Percentiles rank a stretch among this genome's conserved stretches.
Conservation (phyloP, 2,797 vertebrate genomes). For the Trachops cirrhosus region DNA sequence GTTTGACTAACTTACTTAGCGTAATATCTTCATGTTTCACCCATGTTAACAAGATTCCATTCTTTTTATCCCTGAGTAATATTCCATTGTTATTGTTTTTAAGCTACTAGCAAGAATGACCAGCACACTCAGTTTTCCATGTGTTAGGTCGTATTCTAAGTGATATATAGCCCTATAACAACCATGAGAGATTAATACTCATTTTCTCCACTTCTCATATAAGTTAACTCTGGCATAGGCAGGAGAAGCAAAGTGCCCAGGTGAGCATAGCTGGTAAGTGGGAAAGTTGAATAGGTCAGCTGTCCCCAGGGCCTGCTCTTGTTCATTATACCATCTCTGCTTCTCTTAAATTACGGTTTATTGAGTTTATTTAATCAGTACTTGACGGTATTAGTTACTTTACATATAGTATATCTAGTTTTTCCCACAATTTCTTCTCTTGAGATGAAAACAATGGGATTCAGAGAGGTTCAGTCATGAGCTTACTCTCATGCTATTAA, state of each 20-base stretch:
- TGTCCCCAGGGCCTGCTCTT: not conserved
- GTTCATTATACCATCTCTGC: accelerated
- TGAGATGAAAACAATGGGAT: not conserved
- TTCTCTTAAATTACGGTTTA: not conserved
- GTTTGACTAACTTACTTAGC: not conserved
- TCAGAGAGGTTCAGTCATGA: not conserved
- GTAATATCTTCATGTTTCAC: not conserved
- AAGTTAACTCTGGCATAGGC: not conserved
- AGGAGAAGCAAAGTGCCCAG: not conserved
- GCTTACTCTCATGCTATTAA: not conserved
- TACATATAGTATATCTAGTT: not conserved
- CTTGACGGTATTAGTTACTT: not conserved
- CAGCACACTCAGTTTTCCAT: not conserved
- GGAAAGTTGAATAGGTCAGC: not conserved
- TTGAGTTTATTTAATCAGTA: not conserved
- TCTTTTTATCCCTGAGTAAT: not conserved
- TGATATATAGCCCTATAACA: not conserved
- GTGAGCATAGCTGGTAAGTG: not conserved
- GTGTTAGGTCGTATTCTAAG: not conserved
- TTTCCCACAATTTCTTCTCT: not conserved
- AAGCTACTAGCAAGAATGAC: not conserved
- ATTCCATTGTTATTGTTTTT: not conserved
- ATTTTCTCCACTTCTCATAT: not conserved
- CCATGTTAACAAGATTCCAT: not conserved
- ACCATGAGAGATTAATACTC: not conserved